A percentile compares a stretch with the other conserved stretches of the same genome.
Evolutionary conservation across 2,888 invertebrate species (phyloP).

Genomic region (Cloeon dipterum): DNA sequence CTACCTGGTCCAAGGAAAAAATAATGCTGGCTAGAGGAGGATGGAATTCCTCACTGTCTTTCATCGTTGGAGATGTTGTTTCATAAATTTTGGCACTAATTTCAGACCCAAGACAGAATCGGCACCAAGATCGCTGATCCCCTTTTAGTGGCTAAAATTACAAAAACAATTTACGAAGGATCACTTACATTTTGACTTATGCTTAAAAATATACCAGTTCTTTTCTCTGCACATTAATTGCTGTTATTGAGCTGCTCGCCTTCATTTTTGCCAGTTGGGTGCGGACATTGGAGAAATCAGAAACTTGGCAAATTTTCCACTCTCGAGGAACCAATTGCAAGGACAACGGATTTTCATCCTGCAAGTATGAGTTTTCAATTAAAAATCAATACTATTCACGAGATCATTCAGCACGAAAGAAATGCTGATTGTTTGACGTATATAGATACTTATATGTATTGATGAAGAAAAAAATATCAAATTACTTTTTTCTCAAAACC

Average conservation of each 20-base stretch:
- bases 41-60: constrained; percentile 10
- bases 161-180: constrained; percentile 6
- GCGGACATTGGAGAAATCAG: constrained; percentile 38
- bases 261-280: constrained; percentile 22
- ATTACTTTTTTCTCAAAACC: neutral
- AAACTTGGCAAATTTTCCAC: constrained; percentile 45
- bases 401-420: too few species aligned
- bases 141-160: constrained; percentile 18
- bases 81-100: constrained; percentile 1
- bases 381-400: too few species aligned
- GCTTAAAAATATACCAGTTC: too few species aligned
- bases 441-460: neutral
- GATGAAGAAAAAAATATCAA: neutral
- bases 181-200: constrained; percentile 9
- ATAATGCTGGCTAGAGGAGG: constrained; percentile 19
- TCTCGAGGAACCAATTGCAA: too few species aligned
- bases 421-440: neutral
- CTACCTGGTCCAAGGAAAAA: constrained; percentile 21
- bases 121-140: constrained; percentile 22
- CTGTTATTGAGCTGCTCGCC: too few species aligned
- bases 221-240: too few species aligned
- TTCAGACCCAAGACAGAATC: constrained; percentile 19
- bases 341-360: neutral
- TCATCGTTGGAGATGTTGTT: constrained; percentile 5
- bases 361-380: too few species aligned